Base-by-base conservation (phyloP, 2,113 vertebrate species). In the Circaetus gallicus region DNA sequence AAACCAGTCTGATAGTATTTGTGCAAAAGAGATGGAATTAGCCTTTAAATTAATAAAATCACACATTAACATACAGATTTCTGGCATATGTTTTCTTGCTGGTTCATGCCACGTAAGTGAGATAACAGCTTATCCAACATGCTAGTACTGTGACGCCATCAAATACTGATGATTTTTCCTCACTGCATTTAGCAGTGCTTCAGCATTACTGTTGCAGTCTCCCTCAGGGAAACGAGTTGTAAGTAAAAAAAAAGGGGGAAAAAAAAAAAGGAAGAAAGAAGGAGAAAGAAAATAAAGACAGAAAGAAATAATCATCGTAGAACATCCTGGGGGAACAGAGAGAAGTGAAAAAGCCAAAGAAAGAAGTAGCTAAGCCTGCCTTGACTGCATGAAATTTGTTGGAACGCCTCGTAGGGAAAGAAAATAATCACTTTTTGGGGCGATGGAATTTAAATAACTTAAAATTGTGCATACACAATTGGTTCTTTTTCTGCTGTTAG, bases 401-500 rank as follows among this genome's bases (percentile, higher is more conserved):
- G 93, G 86, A 97, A 97, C 6, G 36, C 96, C 94, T 97, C 67
- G 32, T 72, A 96, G 56, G 79, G 73, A 96, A 95, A 83, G 86
- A 91, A 98, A 97, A 97, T 98, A 96, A 96, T 95, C 81, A 95
- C n/a, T 96, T 96, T 95, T 97, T 91, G 94, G 43, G 92, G 91
- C 19, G 3, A 98, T 97, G 86, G 94, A 97, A 97, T 98, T 98
- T 97, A 96, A 98, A 97, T 97, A 98, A 97, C 95, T 98, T 95
- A 97, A 97, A 93, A 93, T 53, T 81, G 72, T 95, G 82, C 76
- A 88, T 96, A 96, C 59, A 91, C 34, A 97, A 95, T 97, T 80
- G 80, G 56, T 95, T 96, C 89, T 89, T 97, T 92, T 94, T 91
- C 83, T 74, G 45, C 71, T 93, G 82, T 95, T 97, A 94, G 67